These are phyloP conservation scores for Boulengeromyrus knoepffleri DNA, from an alignment of 2,113 vertebrate species.

Conservation along the genomic window DNA sequence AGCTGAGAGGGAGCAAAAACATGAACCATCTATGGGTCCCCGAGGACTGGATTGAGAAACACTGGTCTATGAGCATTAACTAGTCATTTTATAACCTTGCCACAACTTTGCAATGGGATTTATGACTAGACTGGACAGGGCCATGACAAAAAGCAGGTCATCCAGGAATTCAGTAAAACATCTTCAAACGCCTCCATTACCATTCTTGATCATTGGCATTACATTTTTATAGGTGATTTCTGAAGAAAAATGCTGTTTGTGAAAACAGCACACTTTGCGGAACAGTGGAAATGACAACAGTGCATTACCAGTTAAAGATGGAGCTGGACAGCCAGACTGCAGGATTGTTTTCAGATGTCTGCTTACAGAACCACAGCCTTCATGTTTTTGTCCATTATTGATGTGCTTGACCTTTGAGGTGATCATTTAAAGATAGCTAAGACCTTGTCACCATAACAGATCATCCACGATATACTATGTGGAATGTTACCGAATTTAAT, in stretches of 20 bases:
- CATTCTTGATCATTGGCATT: neutral
- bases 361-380: neutral
- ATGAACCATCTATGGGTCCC: neutral
- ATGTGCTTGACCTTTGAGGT: neutral
- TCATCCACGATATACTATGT: neutral
- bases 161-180: neutral
- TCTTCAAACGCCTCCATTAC: neutral
- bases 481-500: neutral
- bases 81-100: neutral
- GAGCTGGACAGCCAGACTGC: neutral
- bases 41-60: neutral
- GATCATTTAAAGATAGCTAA: neutral
- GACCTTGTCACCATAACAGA: neutral
- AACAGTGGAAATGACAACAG: neutral
- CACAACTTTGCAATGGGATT: neutral
- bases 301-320: neutral
- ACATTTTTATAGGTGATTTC: neutral
- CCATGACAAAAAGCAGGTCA: neutral
- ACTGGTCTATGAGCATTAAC: neutral
- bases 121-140: neutral
- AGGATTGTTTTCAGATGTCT: neutral
- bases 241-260: neutral
- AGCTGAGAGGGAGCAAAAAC: neutral
- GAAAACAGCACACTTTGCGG: neutral
- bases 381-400: neutral